Conservation (phyloP, 2,888 invertebrate genomes). For the Hipparchia semele region DNA sequence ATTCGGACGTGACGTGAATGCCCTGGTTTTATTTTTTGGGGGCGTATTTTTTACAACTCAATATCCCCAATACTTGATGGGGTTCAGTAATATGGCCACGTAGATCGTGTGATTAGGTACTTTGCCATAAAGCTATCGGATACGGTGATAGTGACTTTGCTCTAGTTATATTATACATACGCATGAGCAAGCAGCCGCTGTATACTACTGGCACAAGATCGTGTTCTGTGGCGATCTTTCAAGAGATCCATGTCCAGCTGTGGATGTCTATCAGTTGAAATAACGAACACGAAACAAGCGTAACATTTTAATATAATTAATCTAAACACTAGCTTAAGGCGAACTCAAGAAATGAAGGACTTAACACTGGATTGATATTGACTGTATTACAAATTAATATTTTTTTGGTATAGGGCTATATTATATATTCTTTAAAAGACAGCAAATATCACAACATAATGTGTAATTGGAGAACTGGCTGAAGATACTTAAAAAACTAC, state of each 20-base stretch:
- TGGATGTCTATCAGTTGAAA: no score
- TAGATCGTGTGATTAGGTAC: constrained; percentile 24
- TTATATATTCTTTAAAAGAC: background rate
- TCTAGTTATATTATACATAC: background rate
- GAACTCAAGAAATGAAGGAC: no score
- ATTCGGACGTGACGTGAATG: constrained; percentile 68
- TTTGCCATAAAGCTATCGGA: background rate
- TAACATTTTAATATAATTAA: no score
- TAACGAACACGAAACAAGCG: no score
- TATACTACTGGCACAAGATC: no score
- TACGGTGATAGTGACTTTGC: background rate
- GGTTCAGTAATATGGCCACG: constrained; percentile 26
- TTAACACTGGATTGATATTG: no score
- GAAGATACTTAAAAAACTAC: background rate
- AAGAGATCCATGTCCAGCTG: no score
- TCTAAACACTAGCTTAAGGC: no score
- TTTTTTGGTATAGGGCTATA: no score
- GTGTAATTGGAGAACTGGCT: background rate
- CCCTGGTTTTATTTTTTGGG: constrained; percentile 44
- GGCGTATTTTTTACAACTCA: constrained; percentile 56
- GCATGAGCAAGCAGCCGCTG: background rate
- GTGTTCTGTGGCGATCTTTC: no score
- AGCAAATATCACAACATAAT: background rate
- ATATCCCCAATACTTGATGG: constrained; percentile 44
- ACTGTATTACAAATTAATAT: no score